A percentile compares a stretch with the other conserved stretches of the same genome.
Conservation (phyloP, 2,888 invertebrate genomes). For the Chloroclystis v-ata region DNA sequence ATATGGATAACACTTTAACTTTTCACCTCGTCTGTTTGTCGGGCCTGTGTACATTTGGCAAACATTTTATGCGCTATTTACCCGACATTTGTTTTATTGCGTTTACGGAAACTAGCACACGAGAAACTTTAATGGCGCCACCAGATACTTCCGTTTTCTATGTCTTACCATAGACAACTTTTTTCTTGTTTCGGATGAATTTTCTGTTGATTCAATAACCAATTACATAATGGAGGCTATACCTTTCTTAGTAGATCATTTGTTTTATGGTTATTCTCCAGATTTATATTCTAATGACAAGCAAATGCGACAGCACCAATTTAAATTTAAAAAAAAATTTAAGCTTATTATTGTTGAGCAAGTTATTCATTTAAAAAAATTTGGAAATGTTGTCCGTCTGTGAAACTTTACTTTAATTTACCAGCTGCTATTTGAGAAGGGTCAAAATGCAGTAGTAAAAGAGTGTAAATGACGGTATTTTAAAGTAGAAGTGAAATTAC, state of each 20-base stretch:
- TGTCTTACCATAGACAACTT: no score
- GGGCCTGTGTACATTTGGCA: conserved; percentile 20
- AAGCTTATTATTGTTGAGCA: no score
- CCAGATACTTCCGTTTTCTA: not conserved
- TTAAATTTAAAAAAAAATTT: no score
- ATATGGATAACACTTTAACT: conserved; percentile 43
- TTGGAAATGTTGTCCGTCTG: not conserved
- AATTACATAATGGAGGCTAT: no score
- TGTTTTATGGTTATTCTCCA: no score
- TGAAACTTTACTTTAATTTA: conserved; percentile 7
- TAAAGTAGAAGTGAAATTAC: not conserved
- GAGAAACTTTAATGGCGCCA: not conserved
- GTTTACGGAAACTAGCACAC: not conserved
- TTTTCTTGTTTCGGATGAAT: no score
- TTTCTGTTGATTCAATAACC: no score
- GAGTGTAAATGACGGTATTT: not conserved
- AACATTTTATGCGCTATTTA: conserved; percentile 23
- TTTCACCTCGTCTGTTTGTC: conserved; percentile 32
- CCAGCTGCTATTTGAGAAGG: conserved; percentile 7
- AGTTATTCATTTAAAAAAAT: no score
- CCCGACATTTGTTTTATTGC: conserved; percentile 12
- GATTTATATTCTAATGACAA: no score
- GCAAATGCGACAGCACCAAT: no score
- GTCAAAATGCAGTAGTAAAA: conserved; percentile 10
- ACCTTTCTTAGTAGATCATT: no score